A percentile compares a stretch with the other conserved stretches of the same genome.
Evolutionary conservation across 2,113 vertebrate species (phyloP).

Genomic region (Eudyptes chrysolophus): DNA sequence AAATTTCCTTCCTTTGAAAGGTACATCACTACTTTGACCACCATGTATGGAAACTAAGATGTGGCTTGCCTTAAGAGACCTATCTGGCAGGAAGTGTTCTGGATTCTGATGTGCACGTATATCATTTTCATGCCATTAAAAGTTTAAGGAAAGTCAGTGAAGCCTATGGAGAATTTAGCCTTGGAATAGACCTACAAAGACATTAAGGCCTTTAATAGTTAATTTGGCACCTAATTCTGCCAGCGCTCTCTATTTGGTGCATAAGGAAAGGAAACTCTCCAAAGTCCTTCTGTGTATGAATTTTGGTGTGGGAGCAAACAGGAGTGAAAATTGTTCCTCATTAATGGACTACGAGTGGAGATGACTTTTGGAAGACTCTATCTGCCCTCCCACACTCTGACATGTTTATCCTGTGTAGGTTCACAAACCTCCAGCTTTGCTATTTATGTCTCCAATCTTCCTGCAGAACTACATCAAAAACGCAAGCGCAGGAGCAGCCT

Average conservation of each 20-base stretch:
- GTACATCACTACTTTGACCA: not conserved
- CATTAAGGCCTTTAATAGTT: not conserved
- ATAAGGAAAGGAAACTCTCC: not conserved
- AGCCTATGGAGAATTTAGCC: not conserved
- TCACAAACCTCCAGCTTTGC: not conserved
- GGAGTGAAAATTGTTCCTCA: not conserved
- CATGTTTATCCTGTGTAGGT: not conserved
- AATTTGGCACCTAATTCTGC: not conserved
- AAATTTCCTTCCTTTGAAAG: not conserved
- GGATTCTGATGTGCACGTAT: not conserved
- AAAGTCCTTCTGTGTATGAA: not conserved
- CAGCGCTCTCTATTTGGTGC: not conserved
- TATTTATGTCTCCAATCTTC: not conserved
- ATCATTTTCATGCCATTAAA: not conserved
- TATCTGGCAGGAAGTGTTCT: not conserved
- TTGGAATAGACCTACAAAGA: not conserved
- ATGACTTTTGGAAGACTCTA: not conserved
- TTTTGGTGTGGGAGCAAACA: not conserved
- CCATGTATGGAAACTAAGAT: accelerated
- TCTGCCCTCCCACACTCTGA: not conserved
- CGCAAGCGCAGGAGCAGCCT: accelerated
- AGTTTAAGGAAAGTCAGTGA: not conserved
- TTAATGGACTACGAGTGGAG: not conserved
- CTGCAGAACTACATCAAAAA: not conserved
- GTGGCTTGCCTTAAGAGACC: not conserved